Base-by-base conservation (phyloP, 2,113 vertebrate genomes). In the Strigops habroptila region DNA sequence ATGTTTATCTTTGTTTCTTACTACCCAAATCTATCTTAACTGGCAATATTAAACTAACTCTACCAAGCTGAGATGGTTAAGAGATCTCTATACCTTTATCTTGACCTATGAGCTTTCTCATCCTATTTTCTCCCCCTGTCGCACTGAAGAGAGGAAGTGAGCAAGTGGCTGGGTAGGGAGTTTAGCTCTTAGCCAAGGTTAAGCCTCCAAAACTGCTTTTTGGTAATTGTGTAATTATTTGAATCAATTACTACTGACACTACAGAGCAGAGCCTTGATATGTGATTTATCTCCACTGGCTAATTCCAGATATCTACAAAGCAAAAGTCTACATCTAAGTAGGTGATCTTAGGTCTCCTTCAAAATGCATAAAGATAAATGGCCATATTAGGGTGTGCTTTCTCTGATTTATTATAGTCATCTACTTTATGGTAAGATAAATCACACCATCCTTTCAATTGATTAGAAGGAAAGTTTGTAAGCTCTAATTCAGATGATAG, bases 191-290 rank as follows among this genome's bases (percentile, higher is more conserved):
- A 77, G 9, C 10, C 43, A 63, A 5, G 0, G 9, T 49, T 82
- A 76, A 86, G 55, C 10, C 4, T 80, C 13, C 21, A 31, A 21
- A 49, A 31, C 16, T 44, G 2, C 3, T 49, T 62, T 35, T 79
- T 44, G 16, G 12, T 74, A 23, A n/a, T 8, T 41, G 8, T 48
- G 12, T 46, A 55, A 49, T 21, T 69, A 37, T 23, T 57, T 86
- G 4, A 62, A 52, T n/a, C 21, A 57, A 37, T 64, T 37, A 62
- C 1, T 65, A 22, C 31, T 1, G 2, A 0, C 9, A 28, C 65
- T 62, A 65, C 55, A 69, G 22, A 57, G 17, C 7, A 70, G 10
- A 78, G 5, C 10, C 14, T 46, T 70, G 12, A 27, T 43, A 51
- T 1, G 11, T 70, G 3, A 19, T 57, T 15, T 37, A 0, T 31